These are phyloP conservation scores for Triops cancriformis DNA, from an alignment of 1,140 invertebrate species.

Conservation along the genomic window DNA sequence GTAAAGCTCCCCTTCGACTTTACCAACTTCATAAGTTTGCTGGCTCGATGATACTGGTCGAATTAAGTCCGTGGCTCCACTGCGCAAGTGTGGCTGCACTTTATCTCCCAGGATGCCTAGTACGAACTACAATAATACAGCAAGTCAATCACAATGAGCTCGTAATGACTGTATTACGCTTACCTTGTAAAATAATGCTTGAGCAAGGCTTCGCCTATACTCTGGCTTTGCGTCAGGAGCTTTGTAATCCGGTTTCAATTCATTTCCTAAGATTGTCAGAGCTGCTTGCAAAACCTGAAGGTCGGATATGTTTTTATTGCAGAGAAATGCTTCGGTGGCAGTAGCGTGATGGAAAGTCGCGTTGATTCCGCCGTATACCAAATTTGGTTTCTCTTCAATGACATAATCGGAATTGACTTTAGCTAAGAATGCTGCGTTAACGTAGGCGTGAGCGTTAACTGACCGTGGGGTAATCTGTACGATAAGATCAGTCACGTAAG, in stretches of 20 bases:
- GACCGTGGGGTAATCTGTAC: constrained; percentile 63
- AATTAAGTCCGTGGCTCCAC: constrained; percentile 30
- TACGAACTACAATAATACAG: constrained; percentile 44
- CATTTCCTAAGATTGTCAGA: constrained; percentile 47
- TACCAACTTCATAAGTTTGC: constrained; percentile 62
- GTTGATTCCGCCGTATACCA: constrained; percentile 63
- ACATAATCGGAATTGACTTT: constrained; percentile 44
- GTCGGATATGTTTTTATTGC: constrained; percentile 47
- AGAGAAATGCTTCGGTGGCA: constrained; percentile 54
- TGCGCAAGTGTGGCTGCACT: constrained; percentile 23
- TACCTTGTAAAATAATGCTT: constrained; percentile 67
- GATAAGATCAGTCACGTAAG: background rate
- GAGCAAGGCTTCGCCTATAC: constrained; percentile 51
- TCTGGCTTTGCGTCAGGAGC: constrained; percentile 54
- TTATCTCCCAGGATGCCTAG: constrained; percentile 38
- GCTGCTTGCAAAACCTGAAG: constrained; percentile 50
- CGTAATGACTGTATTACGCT: constrained; percentile 21
- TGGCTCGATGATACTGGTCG: constrained; percentile 53
- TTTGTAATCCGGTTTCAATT: constrained; percentile 53
- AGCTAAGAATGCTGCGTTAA: constrained; percentile 67
- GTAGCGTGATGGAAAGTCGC: constrained; percentile 59
- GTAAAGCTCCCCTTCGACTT: constrained; percentile 65
- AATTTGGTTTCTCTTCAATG: constrained; percentile 47
- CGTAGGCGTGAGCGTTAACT: constrained; percentile 72
- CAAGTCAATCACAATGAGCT: background rate